Base-by-base conservation (phyloP, 2,113 vertebrate species). In the Takifugu flavidus region DNA sequence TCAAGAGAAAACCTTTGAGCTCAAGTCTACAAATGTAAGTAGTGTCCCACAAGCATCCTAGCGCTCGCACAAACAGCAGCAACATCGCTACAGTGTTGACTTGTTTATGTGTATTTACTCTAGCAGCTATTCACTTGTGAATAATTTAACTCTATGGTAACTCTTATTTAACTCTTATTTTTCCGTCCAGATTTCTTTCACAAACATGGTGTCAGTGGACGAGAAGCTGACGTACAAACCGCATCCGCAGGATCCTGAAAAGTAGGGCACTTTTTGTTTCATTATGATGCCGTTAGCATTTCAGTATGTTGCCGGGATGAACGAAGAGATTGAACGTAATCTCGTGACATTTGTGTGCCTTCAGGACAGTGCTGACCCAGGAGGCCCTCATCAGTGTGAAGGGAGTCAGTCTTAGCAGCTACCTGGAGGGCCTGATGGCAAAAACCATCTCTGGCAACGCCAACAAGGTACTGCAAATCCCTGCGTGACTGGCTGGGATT, bases 311-410 rank as follows among this genome's bases (percentile, higher is more conserved):
- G 14, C 4, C 14, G 10, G 2, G 45, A 15, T 2, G 49, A 39
- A 43, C 26, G 34, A 6, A 20, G 4, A 11, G 47, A 54, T 26
- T 12, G 8, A 49, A 20, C 20, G 20, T 39, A n/a, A 1, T 67
- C 34, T 52, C 4, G 25, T 67, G 29, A 27, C 20, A 7, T 66
- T 28, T 49, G 4, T 53, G 14, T 62, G 2, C 72, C 1, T 70
- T 53, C 83, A 99, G 97, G 85, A 99, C 96, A 0, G 44, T 98
- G 62, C 76, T 99, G 70, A 98, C 94, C 2, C 96, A 99, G 62
- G 97, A 99, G 87, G 96, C 97, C 58, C 90, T 95, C 56, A 99
- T 99, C 84, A 92, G 92, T n/a, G 96, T 99, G 27, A 98, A 98
- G 82, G 96, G 95, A 0, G 79, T 99, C 73, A 99, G 95, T 82